Base-by-base conservation (phyloP, 2,888 invertebrate species). In the Trichopoda pennipes region DNA sequence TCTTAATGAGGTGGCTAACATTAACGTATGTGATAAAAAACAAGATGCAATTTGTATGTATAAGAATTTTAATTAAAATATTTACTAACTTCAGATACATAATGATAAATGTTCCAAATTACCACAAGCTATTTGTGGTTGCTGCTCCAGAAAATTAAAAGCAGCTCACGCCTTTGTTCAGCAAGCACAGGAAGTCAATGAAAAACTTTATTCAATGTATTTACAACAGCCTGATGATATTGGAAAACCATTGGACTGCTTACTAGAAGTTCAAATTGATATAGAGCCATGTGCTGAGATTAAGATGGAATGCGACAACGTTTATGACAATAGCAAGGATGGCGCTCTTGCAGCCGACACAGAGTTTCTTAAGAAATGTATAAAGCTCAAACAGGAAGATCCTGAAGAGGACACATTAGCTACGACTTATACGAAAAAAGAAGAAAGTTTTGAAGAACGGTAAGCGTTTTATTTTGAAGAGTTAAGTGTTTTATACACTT, bases 201-300 rank as follows among this genome's bases (percentile, higher is more conserved):
- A 79, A 49, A 76, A 56, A 23, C 51, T 82, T 16, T 56, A 32
- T 44, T 49, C 51, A 3, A 66, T 72, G 56, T 35, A 53, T 19
- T 44, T 49, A n/a, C 49, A 19, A 28, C 64, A 47, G 17, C 2
- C 17, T 0, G 35, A 42, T 10, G 49, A 23, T 19, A 28, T 28
- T 28, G 28, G 28, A 6, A 70, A 78, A 21, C 61, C 70, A 3
- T 44, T 51, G 23, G 79, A 82, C 49, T 82, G 82, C 35, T 53
- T 82, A 8, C 74, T 79, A 56, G 82, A 82, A 28, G 55, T 75
- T 55, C 78, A 82, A 68, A 75, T 82, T 14, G 82, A 82, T 55
- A 76, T 82, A 38, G 61, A 53, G 3, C 14, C 53, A 8, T 63
- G 73, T 44, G 38, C 63, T 16, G 72, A 82, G 21, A 76, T 82